Percentiles rank a stretch among this genome's conserved stretches.
Conservation (phyloP, 2,888 invertebrate genomes). For the Epinotia nisella region DNA sequence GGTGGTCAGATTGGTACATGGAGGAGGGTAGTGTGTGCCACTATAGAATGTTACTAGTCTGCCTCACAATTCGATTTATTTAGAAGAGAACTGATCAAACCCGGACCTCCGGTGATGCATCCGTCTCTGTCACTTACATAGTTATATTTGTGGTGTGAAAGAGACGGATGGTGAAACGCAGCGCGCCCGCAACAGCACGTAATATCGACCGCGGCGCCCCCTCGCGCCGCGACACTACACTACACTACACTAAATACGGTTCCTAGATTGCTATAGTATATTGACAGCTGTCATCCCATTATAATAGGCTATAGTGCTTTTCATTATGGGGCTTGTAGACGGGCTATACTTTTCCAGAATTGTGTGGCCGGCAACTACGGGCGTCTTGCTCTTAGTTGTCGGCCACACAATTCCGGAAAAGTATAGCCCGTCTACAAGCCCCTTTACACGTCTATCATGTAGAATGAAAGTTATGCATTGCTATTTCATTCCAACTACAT, state of each 20-base stretch:
- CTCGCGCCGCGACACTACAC: conserved; percentile 54
- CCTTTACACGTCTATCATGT: too few species aligned
- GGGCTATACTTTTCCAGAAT: too few species aligned
- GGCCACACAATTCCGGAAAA: too few species aligned
- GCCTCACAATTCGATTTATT: conserved; percentile 1
- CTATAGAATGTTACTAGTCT: background rate
- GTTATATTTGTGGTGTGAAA: background rate
- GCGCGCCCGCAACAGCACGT: conserved; percentile 69
- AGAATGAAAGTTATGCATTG: too few species aligned
- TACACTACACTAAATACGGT: conserved; percentile 35
- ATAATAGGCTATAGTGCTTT: background rate
- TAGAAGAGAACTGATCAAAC: background rate
- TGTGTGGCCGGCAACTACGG: too few species aligned
- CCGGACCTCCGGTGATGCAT: background rate
- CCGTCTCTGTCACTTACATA: conserved; percentile 6
- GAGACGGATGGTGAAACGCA: conserved; percentile 3
- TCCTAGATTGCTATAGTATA: background rate
- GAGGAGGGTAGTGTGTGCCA: too few species aligned
- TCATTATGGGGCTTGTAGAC: too few species aligned
- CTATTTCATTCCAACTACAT: too few species aligned
- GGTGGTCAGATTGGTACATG: background rate
- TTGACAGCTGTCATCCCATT: conserved; percentile 1
- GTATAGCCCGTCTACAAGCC: too few species aligned
- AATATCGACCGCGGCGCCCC: conserved; percentile 63
- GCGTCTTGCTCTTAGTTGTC: too few species aligned